Evolutionary conservation across 1,140 invertebrate species (phyloP).

Genomic region (Drosophila lacertosa): DNA sequence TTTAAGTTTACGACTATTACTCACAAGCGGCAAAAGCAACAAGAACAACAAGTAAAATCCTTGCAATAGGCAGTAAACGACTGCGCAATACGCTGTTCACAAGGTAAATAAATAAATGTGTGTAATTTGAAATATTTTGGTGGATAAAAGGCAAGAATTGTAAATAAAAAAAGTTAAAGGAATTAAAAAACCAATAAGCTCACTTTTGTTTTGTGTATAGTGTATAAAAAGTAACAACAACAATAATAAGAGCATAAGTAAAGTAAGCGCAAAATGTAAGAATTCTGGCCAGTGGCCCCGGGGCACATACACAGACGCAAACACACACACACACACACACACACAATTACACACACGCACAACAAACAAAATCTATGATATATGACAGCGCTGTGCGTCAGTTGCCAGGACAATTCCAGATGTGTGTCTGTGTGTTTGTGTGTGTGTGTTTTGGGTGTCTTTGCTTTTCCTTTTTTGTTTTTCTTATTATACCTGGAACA

Average conservation of each 20-base stretch:
- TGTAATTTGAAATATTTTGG: no score
- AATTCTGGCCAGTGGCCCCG: neutral
- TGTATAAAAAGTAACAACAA: no score
- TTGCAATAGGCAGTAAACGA: neutral
- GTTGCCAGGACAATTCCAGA: conserved; percentile 55
- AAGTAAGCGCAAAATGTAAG: conserved; percentile 5
- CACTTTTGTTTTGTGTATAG: no score
- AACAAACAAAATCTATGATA: conserved; percentile 59
- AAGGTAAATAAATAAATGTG: neutral
- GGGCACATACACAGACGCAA: conserved; percentile 2
- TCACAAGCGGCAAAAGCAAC: conserved; percentile 51
- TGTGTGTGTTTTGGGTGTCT: conserved; percentile 27
- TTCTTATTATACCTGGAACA: conserved; percentile 17
- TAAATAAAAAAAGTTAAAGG: no score
- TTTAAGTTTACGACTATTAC: conserved; percentile 74
- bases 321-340: conserved; percentile 18
- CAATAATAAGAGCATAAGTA: conserved; percentile 1
- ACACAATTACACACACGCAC: conserved; percentile 20
- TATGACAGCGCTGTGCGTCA: conserved; percentile 63
- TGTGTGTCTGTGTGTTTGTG: conserved; percentile 13
- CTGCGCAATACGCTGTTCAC: neutral
- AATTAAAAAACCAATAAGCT: no score
- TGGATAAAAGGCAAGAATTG: no score
- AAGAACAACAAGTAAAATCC: conserved; percentile 20
- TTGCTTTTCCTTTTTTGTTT: conserved; percentile 12